Base-by-base conservation (phyloP, 2,888 invertebrate species). In the Hirtodrosophila cameraria region DNA sequence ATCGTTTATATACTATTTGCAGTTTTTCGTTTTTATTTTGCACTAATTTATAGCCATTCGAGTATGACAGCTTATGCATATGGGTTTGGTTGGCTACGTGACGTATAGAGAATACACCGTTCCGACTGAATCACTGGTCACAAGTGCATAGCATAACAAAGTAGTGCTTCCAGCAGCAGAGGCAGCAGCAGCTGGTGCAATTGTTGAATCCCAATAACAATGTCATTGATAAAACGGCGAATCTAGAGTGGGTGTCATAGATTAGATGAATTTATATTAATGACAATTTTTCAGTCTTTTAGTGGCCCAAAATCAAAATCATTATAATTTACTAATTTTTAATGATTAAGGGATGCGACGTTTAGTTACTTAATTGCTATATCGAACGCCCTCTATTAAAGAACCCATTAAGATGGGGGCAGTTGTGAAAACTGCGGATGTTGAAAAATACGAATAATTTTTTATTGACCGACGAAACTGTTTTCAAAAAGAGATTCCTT, bases 51-150 rank as follows among this genome's bases (percentile, higher is more conserved):
- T 41, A 11, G 50, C 16, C 27, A 59, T 41, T 58, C 6, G 36
- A 35, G 35, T 46, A 23, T 52, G 36, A 45, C 67, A 45, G 13
- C 15, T 39, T 41, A 42, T 54, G 38, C 42, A 43, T 48, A 11
- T 25, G 20, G 46, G 33, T 4, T 12, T 16, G 4, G 33, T 38
- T 85, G 70, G 57, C 78, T 78, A 78, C 86, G 86, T 78, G 78
- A 78, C 70, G 79, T 66, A 78, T 77, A 20, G 69, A 68, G 62
- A 81, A 81, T 85, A 82, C 63, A 60, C 75, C 63, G 53, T 50
- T 35, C 2, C 5, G 23, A 27, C 41, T 59, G 42, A 62, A 41
- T 61, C 72, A 70, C 54, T 43, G n/a, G 11, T 30, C 20, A 28
- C 33, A 27, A 7, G 23, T 23, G 23, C 23, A 2, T 23, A 3